Conservation (phyloP, 2,113 vertebrate genomes). For the Seriola rivoliana region DNA sequence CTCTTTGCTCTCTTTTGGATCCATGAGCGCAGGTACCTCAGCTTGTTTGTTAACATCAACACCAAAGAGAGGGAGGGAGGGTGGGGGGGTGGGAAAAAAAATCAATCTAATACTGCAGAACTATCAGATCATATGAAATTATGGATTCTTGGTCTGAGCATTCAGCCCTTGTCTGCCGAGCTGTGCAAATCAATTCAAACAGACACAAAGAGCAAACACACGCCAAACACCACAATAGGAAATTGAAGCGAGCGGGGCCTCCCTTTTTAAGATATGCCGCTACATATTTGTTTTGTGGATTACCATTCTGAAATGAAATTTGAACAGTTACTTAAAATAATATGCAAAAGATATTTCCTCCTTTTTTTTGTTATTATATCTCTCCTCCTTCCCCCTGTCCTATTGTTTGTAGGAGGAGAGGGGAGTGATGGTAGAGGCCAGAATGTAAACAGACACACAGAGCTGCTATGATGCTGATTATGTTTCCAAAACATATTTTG, state of each 20-base stretch:
- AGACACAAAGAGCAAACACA: slow-evolving; percentile 90
- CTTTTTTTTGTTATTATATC: slow-evolving; percentile 73
- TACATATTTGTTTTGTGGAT: slow-evolving; percentile 90
- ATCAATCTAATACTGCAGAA: slow-evolving; percentile 95
- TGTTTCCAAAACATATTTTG: slow-evolving; percentile 85
- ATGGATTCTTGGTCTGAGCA: slow-evolving; percentile 91
- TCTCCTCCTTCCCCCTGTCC: slow-evolving; percentile 54
- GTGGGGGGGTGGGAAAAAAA: slow-evolving; percentile 69
- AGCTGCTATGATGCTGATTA: slow-evolving; percentile 84
- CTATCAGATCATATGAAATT: slow-evolving; percentile 98
- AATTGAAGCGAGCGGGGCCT: slow-evolving; percentile 86
- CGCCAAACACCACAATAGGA: slow-evolving; percentile 86
- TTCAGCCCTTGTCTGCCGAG: slow-evolving; percentile 91
- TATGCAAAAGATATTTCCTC: slow-evolving; percentile 89
- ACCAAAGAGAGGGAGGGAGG: slow-evolving; percentile 79
- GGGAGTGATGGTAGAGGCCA: slow-evolving; percentile 72
- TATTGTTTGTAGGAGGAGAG: slow-evolving; percentile 83
- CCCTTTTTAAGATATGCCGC: slow-evolving; percentile 87
- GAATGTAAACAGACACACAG: slow-evolving; percentile 84
- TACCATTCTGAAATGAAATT: slow-evolving; percentile 90
- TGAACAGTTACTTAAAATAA: slow-evolving; percentile 91
- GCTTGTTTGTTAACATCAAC: slow-evolving; percentile 92
- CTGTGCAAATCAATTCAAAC: slow-evolving; percentile 91
- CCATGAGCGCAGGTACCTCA: slow-evolving; percentile 85
- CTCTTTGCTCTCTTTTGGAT: slow-evolving; percentile 71